Conservation (phyloP, 1,140 invertebrate genomes). For the Lepidotrigona ventralis region DNA sequence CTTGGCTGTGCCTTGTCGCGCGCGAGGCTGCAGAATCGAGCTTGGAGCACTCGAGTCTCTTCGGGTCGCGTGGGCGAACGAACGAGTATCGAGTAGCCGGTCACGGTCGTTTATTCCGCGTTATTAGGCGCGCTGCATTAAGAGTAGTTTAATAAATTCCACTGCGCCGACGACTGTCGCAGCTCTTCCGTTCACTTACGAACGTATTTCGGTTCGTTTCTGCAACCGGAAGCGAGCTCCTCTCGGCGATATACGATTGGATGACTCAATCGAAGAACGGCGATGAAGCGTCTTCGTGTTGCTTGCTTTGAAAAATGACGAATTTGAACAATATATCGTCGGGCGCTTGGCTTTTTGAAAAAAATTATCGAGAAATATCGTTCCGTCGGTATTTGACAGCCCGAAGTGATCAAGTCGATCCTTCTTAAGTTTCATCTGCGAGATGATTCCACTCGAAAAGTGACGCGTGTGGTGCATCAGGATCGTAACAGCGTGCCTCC, state of each 20-base stretch:
- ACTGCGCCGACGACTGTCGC: conserved; percentile 18
- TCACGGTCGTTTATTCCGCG: conserved; percentile 55
- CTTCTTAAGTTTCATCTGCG: neutral
- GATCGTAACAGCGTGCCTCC: neutral
- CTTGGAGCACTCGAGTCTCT: conserved; percentile 10
- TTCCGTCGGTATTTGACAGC: too few species aligned
- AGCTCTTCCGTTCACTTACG: conserved; percentile 40
- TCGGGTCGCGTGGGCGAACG: conserved; percentile 46
- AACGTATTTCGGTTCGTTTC: conserved; percentile 36
- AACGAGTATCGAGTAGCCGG: conserved; percentile 60
- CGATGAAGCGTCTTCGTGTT: conserved; percentile 8
- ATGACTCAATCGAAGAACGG: neutral
- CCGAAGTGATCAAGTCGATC: neutral
- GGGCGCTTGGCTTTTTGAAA: neutral
- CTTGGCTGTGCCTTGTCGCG: conserved; percentile 47
- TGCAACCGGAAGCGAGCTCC: neutral
- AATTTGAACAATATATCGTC: too few species aligned
- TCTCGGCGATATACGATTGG: neutral
- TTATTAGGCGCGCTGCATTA: conserved; percentile 58
- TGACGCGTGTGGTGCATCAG: neutral
- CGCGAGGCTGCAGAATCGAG: conserved; percentile 15
- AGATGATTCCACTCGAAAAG: neutral
- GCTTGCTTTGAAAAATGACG: neutral
- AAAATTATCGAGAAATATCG: neutral
- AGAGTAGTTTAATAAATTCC: conserved; percentile 62